Evolutionary conservation across 2,113 vertebrate species (phyloP), one percentile per base, ranked within the genome.

Genomic region (Lampris incognitus): DNA sequence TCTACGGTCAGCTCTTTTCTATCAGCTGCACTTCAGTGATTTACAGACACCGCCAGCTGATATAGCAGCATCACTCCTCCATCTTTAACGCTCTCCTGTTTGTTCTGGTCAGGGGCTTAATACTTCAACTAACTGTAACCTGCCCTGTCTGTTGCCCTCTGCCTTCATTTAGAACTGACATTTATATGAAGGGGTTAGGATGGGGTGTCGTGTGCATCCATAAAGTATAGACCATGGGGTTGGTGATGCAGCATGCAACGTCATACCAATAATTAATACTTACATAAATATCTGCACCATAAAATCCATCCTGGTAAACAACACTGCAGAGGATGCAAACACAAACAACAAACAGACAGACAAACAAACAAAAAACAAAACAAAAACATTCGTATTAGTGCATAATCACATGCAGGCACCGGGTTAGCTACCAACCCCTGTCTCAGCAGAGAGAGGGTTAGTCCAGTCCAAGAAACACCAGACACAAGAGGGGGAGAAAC

Each of bases 251-350:
- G 83, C 94, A 95, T 96, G 94, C 93, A 91, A 71, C 68, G 65
- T 84, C 85, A 87, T 85, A 86, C 74, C 87, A 91, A 94, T 91
- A 92, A 94, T 94, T 89, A 92, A 95, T 98, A 98, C 97, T 98
- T 97, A 98, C 97, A 97, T 98, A 98, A 96, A 98, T 98, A 95
- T 98, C 97, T 96, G 97, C 97, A 96, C 97, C 96, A 96, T 98
- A 98, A 97, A 98, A 98, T 96, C 97, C 97, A 95, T 98, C 97
- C 96, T 98, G 97, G 96, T 98, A 98, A 94, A 98, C 96, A 96
- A 98, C 97, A 95, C 97, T 98, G 96, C 92, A 95, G 93, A 95
- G 86, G 93, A 95, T 91, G 92, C 94, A 96, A 94, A 96, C 93
- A 97, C 93, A 96, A 93, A 95, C 93, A 94, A 96, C 90, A 97